Evolutionary conservation across 37 sponge, comb jelly and placozoan genomes (phyloP).

Genomic region (Hormiphora californensis): DNA sequence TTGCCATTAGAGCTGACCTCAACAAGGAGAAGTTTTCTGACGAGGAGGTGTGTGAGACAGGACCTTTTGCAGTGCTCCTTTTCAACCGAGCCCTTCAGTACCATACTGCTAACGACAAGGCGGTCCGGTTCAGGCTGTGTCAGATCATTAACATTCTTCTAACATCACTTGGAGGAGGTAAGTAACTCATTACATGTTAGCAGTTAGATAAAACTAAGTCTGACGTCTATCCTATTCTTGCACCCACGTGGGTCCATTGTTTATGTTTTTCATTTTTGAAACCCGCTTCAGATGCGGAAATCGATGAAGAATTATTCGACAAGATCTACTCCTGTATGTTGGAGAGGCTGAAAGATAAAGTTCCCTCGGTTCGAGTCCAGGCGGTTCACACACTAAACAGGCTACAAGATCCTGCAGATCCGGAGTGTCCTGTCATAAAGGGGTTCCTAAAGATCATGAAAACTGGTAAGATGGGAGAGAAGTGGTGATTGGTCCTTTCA

Average conservation of each 20-base stretch:
- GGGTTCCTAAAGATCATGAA: conserved; percentile 36
- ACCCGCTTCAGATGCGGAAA: conserved; percentile 54
- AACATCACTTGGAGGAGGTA: conserved; percentile 34
- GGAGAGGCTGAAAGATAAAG: conserved; percentile 22
- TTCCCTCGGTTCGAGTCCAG: conserved; percentile 36
- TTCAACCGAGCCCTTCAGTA: conserved; percentile 40
- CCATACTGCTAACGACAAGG: conserved; percentile 49
- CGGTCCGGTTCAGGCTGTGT: conserved; percentile 46
- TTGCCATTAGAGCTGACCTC: conserved; percentile 43
- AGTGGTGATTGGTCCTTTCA: no score
- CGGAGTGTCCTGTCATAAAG: conserved; percentile 48
- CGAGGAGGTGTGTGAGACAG: conserved; percentile 38
- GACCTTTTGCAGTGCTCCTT: conserved; percentile 33
- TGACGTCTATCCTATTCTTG: no score
- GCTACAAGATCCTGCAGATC: conserved; percentile 21
- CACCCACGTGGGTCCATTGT: neutral
- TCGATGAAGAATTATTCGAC: conserved; percentile 36
- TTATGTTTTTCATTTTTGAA: neutral
- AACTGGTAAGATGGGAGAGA: no score
- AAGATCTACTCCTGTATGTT: conserved; percentile 46
- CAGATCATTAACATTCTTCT: conserved; percentile 29
- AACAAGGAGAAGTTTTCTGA: neutral
- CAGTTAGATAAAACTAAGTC: no score
- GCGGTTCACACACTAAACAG: conserved; percentile 30
- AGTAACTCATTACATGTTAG: neutral